Base-by-base conservation (phyloP, 2,797 vertebrate species). In the Trachurus trachurus region DNA sequence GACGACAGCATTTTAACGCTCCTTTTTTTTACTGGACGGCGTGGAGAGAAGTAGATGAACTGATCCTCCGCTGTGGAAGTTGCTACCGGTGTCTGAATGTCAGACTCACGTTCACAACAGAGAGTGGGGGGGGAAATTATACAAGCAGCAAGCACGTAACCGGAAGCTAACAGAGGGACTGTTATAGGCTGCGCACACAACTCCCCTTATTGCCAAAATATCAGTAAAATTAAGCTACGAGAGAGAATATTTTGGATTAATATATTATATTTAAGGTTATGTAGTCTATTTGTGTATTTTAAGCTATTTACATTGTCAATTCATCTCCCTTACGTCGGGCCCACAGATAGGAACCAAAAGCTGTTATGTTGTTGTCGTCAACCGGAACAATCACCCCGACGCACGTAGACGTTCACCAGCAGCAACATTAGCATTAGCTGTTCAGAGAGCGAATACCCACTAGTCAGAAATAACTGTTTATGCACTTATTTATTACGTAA, bases 1-100 rank as follows among this genome's bases (percentile, higher is more conserved):
- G 86, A 76, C 50, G 91, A 65, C 13, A 93, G 3, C 93, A 94
- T 94, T 58, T 74, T 77, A 12, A 21, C 12, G 29, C 11, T 53
- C 15, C 19, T 66, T 21, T 19, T 19, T 16, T 3, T 2, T 26
- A 34, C 31, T 34, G 31, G 31, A 26, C 17, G 9, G 17, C 5
- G 54, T 8, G 29, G 2, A 63, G 16, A 44, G 26, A 17, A 17
- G 37, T 1, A 0, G n/a, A 7, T 5, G 9, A 11, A 1, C 1
- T 13, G 47, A 9, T 61, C 54, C 37, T 47, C 17, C 2, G 3
- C 8, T 1, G 50, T 13, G 0, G 4, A 50, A 61, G 22, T 10
- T 10, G 19, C 49, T 6, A 6, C 59, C 52, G 31, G 0, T 0
- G n/a, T 62, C 52, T 58, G 42, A 81, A 84, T 59, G 85, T 70